These are phyloP conservation scores for Leucania comma DNA, from an alignment of 2,888 invertebrate genomes.

Conservation along the genomic window DNA sequence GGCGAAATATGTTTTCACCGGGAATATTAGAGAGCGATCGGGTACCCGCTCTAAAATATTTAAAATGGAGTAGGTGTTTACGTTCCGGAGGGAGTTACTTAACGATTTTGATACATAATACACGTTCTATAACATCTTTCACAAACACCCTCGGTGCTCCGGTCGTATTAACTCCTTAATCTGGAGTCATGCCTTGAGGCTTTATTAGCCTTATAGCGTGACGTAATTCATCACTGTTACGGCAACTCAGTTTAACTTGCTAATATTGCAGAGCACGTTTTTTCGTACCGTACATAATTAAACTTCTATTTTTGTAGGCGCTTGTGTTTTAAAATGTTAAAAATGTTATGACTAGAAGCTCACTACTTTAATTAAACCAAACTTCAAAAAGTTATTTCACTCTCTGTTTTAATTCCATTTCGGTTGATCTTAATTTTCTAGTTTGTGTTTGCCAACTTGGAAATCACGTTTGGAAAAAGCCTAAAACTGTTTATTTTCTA, in stretches of 20 bases:
- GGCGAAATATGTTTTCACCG: conserved; percentile 58
- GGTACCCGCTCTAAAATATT: conserved; percentile 53
- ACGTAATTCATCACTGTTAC: conserved; percentile 60
- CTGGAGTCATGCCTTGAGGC: conserved; percentile 56
- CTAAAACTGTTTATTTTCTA: neutral
- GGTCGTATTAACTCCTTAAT: conserved; percentile 61
- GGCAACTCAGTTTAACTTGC: conserved; percentile 34
- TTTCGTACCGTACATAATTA: conserved; percentile 41
- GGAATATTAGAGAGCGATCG: conserved; percentile 58
- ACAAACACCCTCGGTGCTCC: conserved; percentile 55
- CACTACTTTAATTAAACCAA: conserved; percentile 17
- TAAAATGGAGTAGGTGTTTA: conserved; percentile 44
- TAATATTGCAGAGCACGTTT: conserved; percentile 51
- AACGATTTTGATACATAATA: conserved; percentile 57
- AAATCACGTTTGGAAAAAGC: neutral
- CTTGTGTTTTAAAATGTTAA: conserved; percentile 15
- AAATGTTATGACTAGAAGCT: conserved; percentile 5
- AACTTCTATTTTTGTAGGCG: conserved; percentile 34
- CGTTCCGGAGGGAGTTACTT: conserved; percentile 45
- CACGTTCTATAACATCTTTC: conserved; percentile 48
- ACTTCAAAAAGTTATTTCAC: neutral
- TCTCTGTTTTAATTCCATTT: conserved; percentile 16
- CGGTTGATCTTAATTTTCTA: conserved; percentile 1
- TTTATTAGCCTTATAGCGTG: conserved; percentile 55
- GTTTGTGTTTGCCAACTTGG: neutral